Evolutionary conservation across 2,888 invertebrate species (phyloP).

Genomic region (Drepana falcataria): DNA sequence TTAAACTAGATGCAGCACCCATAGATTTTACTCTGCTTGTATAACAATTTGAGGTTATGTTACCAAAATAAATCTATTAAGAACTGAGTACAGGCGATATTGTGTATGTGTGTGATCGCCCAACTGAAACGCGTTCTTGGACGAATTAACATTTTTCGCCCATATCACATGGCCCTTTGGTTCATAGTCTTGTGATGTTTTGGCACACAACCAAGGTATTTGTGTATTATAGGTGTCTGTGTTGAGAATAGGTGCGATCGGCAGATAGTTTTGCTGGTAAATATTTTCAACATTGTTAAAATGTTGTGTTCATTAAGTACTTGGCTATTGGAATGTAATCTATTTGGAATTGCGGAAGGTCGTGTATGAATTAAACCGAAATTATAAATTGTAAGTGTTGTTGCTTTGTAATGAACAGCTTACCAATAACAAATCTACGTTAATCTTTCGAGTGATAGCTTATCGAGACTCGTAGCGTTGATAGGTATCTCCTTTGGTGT

Average conservation of each 20-base stretch:
- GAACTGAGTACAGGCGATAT: conserved; percentile 10
- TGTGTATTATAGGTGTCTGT: conserved; percentile 11
- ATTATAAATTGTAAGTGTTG: background rate
- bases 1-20: conserved; percentile 29
- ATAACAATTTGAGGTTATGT: conserved; percentile 71
- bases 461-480: background rate
- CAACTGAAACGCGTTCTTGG: conserved; percentile 9
- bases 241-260: background rate
- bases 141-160: conserved; percentile 16
- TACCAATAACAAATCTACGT: background rate
- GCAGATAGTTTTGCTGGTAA: background rate
- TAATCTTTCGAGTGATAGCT: background rate
- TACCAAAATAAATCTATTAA: conserved; percentile 31
- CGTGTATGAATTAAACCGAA: too few species aligned
- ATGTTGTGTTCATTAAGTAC: background rate
- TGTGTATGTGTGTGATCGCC: background rate
- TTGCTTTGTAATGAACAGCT: background rate
- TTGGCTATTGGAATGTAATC: background rate
- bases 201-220: conserved; percentile 39
- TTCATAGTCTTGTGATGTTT: conserved; percentile 30
- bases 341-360: too few species aligned
- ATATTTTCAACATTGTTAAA: background rate
- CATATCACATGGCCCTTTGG: conserved; percentile 36
- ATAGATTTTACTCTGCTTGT: conserved; percentile 24
- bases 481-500: background rate